Evolutionary conservation across 2,888 invertebrate species (phyloP), one percentile per base, ranked within the genome.

Genomic region (Drosophila subquinaria): DNA sequence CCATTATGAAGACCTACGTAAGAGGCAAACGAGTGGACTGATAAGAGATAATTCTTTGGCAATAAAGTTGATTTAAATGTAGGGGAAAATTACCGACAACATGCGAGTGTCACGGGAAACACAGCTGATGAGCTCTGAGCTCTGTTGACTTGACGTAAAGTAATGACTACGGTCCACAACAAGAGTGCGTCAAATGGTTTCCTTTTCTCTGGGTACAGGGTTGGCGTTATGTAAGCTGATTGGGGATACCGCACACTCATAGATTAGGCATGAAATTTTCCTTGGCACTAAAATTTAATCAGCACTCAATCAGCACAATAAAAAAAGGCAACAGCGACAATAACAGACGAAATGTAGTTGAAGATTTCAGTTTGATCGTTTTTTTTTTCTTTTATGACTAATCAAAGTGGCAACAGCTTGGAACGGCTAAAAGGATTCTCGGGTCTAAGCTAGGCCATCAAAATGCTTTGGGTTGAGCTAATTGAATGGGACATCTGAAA

Each of bases 401-500:
- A 61, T 77, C 56, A 56, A 51, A 69, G 61, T 57, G 70, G 73
- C 61, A 80, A 75, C 81, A 78, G 82, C 75, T 80, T 73, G 72
- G 47, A 66, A 60, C 11, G 68, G 51, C 68, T 61, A 53, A 78
- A 82, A 72, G 64, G 60, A 57, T 69, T 53, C 56, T 23, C 17
- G 43, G 74, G 56, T 55, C 56, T 40, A 55, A 67, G 80, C 55
- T 69, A 72, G 66, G 77, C 62, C 50, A 70, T 72, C 65, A 67
- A 77, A 66, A 51, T 45, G 38, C 48, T 47, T 61, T 51, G 67
- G 82, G 73, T 61, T 69, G 53, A 62, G 81, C 86, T 86, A 84
- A 84, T 84, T 84, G 83, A 84, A 86, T 75, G 79, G 79, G 72
- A 69, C 61, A 79, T 45, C 64, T 51, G 38, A 61, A 67, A 78